These are phyloP conservation scores for Temnothorax rugatulus DNA, from an alignment of 2,888 invertebrate species.

Conservation along the genomic window DNA sequence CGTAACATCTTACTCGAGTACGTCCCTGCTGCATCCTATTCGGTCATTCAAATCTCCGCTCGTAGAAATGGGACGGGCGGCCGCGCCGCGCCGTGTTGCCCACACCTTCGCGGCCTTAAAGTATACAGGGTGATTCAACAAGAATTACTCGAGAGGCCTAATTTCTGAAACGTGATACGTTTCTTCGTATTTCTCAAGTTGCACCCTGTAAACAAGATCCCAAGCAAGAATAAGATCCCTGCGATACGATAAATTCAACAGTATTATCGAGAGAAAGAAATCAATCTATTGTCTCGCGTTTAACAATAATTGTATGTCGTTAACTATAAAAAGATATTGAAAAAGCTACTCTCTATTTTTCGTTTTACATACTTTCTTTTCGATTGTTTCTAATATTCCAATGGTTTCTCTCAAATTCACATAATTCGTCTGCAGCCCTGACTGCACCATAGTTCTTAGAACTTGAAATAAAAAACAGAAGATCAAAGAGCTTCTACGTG, in stretches of 20 bases:
- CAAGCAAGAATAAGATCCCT: not conserved
- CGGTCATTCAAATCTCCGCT: constrained; percentile 80
- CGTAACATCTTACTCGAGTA: constrained; percentile 42
- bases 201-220: constrained; percentile 36
- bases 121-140: constrained; percentile 76
- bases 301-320: not conserved
- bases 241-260: not conserved
- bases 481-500: constrained; percentile 72
- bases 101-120: constrained; percentile 61
- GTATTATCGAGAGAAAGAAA: not conserved
- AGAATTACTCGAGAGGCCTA: constrained; percentile 69
- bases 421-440: constrained; percentile 30
- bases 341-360: not conserved
- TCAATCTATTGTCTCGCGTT: not conserved
- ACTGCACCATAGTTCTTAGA: constrained; percentile 66
- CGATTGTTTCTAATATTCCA: not conserved
- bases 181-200: constrained; percentile 48
- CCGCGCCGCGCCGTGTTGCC: constrained; percentile 64
- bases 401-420: constrained; percentile 16
- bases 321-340: not conserved
- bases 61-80: constrained; percentile 74
- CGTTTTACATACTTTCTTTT: not conserved
- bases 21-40: constrained; percentile 75
- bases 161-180: constrained; percentile 66
- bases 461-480: constrained; percentile 73